These are phyloP conservation scores for Balanococcus diminutus DNA, from an alignment of 2,888 invertebrate species.

Conservation along the genomic window DNA sequence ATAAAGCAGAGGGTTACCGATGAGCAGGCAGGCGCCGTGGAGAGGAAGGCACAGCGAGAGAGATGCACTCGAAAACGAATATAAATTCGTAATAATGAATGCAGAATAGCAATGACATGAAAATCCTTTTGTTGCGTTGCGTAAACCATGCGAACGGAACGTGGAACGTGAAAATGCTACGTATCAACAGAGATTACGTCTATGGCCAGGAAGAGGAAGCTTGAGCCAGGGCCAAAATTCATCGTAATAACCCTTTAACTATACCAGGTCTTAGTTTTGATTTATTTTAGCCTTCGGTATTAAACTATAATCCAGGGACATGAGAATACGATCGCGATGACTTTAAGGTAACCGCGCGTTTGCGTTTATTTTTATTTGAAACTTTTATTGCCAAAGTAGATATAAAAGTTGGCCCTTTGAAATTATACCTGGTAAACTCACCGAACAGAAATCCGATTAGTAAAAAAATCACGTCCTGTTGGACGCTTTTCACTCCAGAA, in stretches of 20 bases:
- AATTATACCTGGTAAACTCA: not conserved
- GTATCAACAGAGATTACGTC: not conserved
- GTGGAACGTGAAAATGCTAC: not conserved
- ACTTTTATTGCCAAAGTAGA: not conserved
- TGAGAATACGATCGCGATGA: not conserved
- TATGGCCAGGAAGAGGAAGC: not conserved
- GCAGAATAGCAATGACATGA: slow-evolving; percentile 1
- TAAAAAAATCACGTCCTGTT: not conserved
- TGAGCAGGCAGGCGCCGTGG: not conserved
- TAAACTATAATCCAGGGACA: not conserved
- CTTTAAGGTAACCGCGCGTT: not conserved
- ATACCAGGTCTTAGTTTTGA: not conserved
- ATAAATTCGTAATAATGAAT: slow-evolving; percentile 18
- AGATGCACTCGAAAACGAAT: slow-evolving; percentile 15
- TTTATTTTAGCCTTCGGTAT: not conserved
- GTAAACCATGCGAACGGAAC: not conserved
- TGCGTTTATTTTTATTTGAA: not conserved
- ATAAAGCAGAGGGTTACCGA: no score
- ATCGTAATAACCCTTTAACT: not conserved
- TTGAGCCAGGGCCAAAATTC: not conserved
- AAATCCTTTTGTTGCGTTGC: not conserved
- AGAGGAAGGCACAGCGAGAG: not conserved
- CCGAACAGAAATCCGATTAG: not conserved
- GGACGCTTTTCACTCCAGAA: not conserved
- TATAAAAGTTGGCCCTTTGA: not conserved